phyloP scores from a whole-genome alignment of 2,113 vertebrate species.

The Xiphophorus maculatus region DNA sequence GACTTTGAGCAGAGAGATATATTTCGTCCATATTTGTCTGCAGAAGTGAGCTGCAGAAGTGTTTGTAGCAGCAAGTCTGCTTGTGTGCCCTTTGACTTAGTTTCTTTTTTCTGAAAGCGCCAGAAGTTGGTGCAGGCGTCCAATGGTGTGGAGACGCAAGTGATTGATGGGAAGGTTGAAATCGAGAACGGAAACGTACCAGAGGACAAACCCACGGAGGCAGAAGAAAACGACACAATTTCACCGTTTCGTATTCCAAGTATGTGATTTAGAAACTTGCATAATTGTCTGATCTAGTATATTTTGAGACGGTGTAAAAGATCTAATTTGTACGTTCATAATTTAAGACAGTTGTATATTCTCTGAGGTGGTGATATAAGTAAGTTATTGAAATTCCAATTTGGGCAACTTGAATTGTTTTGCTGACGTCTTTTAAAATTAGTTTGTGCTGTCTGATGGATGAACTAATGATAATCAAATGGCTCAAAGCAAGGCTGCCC shows the following conservation, averaged over 20 bases:
- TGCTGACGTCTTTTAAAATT: conserved; percentile 6
- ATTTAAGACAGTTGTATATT: background rate
- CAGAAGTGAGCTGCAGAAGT: background rate
- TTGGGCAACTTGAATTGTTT: background rate
- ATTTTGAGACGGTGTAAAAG: background rate
- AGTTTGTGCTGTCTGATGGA: conserved; percentile 19
- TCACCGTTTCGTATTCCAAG: conserved; percentile 86
- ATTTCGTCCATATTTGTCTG: background rate
- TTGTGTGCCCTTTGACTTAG: conserved; percentile 58
- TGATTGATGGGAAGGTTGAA: conserved; percentile 87
- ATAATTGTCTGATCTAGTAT: background rate
- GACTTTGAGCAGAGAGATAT: background rate
- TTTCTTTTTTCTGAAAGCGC: conserved; percentile 82
- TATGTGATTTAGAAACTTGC: conserved; percentile 28
- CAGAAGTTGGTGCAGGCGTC: conserved; percentile 92
- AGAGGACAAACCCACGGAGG: conserved; percentile 83
- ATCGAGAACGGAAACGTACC: conserved; percentile 93
- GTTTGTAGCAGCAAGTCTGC: background rate
- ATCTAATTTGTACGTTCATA: background rate
- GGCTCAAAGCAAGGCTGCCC: conserved; percentile 31
- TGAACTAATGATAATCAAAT: conserved; percentile 38
- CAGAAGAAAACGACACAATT: conserved; percentile 76
- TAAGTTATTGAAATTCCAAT: background rate
- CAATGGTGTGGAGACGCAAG: conserved; percentile 85
- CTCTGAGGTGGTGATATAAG: conserved; percentile 1